Evolutionary conservation across 2,113 vertebrate genomes (phyloP), one percentile per base, ranked within the genome.

Genomic region (Xiphophorus couchianus): DNA sequence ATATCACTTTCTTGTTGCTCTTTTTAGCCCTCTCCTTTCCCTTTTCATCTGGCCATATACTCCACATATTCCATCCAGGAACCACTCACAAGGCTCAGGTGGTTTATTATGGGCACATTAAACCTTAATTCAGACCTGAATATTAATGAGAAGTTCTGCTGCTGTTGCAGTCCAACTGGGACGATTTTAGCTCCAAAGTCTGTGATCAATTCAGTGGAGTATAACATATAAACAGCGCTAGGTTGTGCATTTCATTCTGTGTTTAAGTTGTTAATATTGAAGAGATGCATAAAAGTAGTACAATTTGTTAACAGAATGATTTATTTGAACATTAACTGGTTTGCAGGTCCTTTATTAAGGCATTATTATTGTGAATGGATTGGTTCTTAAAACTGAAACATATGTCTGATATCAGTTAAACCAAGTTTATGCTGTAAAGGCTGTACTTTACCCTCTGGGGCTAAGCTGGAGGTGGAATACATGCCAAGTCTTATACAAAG

Each of bases 61-160:
- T 33, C 60, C 66, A 74, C 62, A 67, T 73, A 68, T 69, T 64
- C 54, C 72, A 44, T 66, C 60, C 27, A 66, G 12, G 44, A 48
- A 6, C 44, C 44, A 48, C 78, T 29, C 69, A 67, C 31, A 48
- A 83, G 90, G 83, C 90, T 91, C 90, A 92, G 89, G 88, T 93
- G 89, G 88, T 77, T 64, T 73, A 91, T 91, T 90, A 90, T 75
- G 64, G 78, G 44, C 19, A 84, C 84, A 90, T 93, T 92, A 92
- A 88, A 84, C 66, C 78, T 77, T 89, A 86, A 90, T 87, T 89
- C 82, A 83, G 84, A 77, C 87, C 51, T 87, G 92, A 92, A 94
- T 93, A 75, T 87, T 90, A 82, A 93, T 92, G 86, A 94, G 87
- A 76, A 83, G 89, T 91, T 92, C 86, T 84, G 83, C 78, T 82